Evolutionary conservation across 1,140 invertebrate species (phyloP), one percentile per base, ranked within the genome.

Genomic region (Belonocnema kinseyi): DNA sequence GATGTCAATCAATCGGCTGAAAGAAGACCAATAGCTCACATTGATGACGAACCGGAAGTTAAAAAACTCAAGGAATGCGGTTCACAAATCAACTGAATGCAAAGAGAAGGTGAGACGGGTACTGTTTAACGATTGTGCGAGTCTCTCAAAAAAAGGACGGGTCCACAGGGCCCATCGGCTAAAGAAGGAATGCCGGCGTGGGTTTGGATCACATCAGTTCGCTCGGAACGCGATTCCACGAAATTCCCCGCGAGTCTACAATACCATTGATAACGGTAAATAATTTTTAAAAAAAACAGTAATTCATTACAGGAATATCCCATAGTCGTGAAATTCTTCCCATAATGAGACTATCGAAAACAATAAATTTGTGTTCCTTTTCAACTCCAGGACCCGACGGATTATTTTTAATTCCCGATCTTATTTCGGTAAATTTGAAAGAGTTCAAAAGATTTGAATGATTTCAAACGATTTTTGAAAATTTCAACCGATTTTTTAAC

Each of bases 201-300:
- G 53, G 53, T 54, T 54, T 54, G 58, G 3, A 33, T 33, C 40
- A 46, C 40, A 46, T 46, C 21, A 14, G 13, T 17, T 66, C 26
- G 14, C 14, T n/a, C 16, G 3, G 26, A 40, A 66, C 26, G 5
- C 26, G n/a, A 66, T 66, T 26, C 40, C 33, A 8, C 46, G 26
- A 2, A 40, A 16, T 40, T 40, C 14, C 26, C 61, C 61, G 40
- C 11, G 0, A 46, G 40, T 66, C n/a, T 46, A 40, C 40, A 66
- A 33, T 19, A 21, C 58, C 26, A 40, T n/a, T 66, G n/a, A 66
- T 66, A 66, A 66, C 61, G 61, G 61, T 66, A 66, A 66, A 14
- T 66, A 40, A 46, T 40, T 33, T 26, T 21, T 3, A 33, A 33
- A 33, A 33, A 33, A 33, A 33, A 40, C 13, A 33, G 7, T 40